These are phyloP conservation scores for Lethrus apterus DNA, from an alignment of 1,140 invertebrate species.

Conservation along the genomic window DNA sequence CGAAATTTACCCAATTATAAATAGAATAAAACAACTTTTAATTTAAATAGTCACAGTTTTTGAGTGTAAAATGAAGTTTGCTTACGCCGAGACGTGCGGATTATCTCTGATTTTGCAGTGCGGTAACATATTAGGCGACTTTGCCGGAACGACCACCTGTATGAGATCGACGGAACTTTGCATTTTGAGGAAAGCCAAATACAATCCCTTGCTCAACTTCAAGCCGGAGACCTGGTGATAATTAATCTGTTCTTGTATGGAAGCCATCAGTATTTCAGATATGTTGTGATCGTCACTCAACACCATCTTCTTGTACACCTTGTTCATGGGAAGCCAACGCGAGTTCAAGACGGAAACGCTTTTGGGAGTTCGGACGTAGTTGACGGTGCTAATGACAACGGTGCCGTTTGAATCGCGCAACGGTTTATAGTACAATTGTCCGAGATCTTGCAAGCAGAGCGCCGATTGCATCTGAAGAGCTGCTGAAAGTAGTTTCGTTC, in stretches of 20 bases:
- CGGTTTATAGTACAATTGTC: conserved; percentile 87
- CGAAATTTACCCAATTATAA: too few relatives aligned
- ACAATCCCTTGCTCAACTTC: conserved; percentile 76
- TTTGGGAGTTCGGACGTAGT: conserved; percentile 77
- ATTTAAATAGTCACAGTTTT: too few relatives aligned
- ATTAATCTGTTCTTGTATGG: conserved; percentile 82
- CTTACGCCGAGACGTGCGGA: conserved; percentile 89
- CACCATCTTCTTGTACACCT: conserved; percentile 50
- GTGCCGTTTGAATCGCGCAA: conserved; percentile 81
- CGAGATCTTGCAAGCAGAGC: conserved; percentile 82
- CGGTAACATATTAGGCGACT: conserved; percentile 87
- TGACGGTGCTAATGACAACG: conserved; percentile 81
- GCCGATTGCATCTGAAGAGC: conserved; percentile 88
- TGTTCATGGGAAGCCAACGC: conserved; percentile 79
- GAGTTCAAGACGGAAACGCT: conserved; percentile 77
- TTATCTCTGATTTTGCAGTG: conserved; percentile 89
- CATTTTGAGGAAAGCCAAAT: conserved; percentile 92
- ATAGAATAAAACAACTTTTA: too few relatives aligned
- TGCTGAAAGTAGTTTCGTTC: conserved; percentile 85
- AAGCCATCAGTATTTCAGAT: conserved; percentile 73
- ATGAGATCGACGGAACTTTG: conserved; percentile 91
- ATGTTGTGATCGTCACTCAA: conserved; percentile 65
- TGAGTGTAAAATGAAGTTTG: too few relatives aligned
- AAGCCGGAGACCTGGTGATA: conserved; percentile 84
- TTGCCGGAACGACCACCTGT: conserved; percentile 83